Conservation (phyloP, 2,797 vertebrate species). For the Rhinogobio ventralis region DNA sequence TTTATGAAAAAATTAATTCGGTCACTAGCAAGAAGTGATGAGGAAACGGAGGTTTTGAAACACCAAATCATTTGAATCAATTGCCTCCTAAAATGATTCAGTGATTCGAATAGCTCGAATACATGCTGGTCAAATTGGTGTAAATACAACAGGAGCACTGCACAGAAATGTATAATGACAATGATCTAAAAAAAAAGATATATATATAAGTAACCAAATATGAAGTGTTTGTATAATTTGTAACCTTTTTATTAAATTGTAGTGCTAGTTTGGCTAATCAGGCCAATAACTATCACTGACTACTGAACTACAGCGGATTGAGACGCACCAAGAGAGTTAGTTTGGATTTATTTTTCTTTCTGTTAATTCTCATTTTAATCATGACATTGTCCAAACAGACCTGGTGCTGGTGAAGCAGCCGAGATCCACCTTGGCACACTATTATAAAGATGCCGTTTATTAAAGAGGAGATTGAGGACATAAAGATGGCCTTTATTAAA, state of each 20-base stretch:
- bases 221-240: neutral
- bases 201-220: neutral
- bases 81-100: neutral
- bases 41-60: neutral
- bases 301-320: neutral
- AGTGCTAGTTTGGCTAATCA: neutral
- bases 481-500: no score
- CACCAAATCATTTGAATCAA: neutral
- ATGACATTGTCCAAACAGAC: neutral
- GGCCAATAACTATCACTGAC: neutral
- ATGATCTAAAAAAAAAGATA: neutral
- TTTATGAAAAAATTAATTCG: neutral
- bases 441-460: neutral
- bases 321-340: neutral
- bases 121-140: neutral
- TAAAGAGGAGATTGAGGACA: neutral
- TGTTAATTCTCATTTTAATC: neutral
- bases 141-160: neutral
- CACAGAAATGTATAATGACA: neutral
- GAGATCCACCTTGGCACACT: neutral
- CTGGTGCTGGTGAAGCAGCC: neutral
- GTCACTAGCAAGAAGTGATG: neutral
- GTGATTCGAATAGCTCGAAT: neutral
- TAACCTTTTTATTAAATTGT: neutral
- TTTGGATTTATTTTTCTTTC: neutral